Conservation (phyloP, 2,888 invertebrate genomes). For the Plutella xylostella region DNA sequence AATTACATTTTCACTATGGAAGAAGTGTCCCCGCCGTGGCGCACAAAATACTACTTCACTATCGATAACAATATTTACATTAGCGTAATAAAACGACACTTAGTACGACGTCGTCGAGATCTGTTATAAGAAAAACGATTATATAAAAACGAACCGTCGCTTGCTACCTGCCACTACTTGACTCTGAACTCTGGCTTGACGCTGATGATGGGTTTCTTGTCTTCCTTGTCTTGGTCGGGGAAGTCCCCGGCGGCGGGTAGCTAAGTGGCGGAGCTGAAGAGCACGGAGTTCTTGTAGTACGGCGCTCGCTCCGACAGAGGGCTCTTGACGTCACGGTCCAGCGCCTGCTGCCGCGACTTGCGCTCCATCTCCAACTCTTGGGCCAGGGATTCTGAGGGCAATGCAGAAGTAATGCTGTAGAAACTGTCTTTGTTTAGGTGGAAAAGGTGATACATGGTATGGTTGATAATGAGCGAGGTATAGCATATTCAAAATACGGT, state of each 20-base stretch:
- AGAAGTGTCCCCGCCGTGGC: constrained; percentile 51
- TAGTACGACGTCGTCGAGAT: constrained; percentile 38
- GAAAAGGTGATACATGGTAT: background rate
- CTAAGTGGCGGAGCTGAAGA: constrained; percentile 89
- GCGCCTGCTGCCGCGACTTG: constrained; percentile 83
- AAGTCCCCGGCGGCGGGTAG: constrained; percentile 52
- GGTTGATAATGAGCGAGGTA: background rate
- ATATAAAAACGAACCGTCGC: constrained; percentile 28
- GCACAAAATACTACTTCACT: constrained; percentile 45
- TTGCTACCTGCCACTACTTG: constrained; percentile 32
- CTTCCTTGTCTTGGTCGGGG: constrained; percentile 53
- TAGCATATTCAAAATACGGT: too few relatives aligned
- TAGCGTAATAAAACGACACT: constrained; percentile 40
- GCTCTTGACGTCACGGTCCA: constrained; percentile 88
- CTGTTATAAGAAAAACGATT: constrained; percentile 34
- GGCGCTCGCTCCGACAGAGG: constrained; percentile 84
- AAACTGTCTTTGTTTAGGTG: too few relatives aligned
- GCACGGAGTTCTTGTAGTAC: constrained; percentile 91
- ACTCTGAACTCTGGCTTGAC: constrained; percentile 68
- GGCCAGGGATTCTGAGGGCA: constrained; percentile 82
- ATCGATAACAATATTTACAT: constrained; percentile 64
- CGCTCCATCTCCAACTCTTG: constrained; percentile 91
- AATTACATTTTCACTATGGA: constrained; percentile 58
- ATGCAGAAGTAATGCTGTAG: constrained; percentile 16
- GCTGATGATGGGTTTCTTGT: constrained; percentile 65